A percentile compares a stretch with the other conserved stretches of the same genome.
Evolutionary conservation across 2,797 vertebrate species (phyloP).

Genomic region (Syndactyla subalaris): DNA sequence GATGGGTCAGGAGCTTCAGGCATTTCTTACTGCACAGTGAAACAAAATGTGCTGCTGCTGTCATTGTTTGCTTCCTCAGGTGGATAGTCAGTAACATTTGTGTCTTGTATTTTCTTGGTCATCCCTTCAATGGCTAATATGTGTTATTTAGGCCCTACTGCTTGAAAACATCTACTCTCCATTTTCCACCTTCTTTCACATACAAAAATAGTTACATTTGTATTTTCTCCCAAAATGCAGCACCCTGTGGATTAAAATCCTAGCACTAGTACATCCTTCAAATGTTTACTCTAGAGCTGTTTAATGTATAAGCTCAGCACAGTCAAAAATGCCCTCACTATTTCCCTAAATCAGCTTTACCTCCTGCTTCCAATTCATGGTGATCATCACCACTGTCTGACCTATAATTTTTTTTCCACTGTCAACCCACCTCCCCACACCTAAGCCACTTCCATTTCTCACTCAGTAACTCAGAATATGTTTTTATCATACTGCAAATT

Average conservation of each 20-base stretch:
- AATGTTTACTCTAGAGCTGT: background rate
- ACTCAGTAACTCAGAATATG: background rate
- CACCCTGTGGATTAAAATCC: background rate
- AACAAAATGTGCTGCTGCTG: background rate
- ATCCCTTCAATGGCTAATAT: background rate
- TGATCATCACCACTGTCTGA: background rate
- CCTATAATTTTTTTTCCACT: background rate
- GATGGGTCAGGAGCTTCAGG: background rate
- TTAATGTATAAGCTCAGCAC: background rate
- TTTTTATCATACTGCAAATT: background rate
- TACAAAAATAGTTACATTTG: background rate
- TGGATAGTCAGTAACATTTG: background rate
- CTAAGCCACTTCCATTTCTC: background rate
- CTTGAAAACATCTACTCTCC: background rate
- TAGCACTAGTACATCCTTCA: background rate
- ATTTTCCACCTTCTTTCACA: background rate
- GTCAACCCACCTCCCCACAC: background rate
- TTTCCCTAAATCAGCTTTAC: background rate
- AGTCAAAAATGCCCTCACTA: background rate
- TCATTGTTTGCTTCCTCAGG: background rate
- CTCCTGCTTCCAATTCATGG: background rate
- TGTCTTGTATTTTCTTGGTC: background rate
- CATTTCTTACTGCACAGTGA: background rate
- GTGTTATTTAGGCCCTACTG: background rate
- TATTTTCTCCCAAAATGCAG: background rate